Percentiles rank a stretch among this genome's conserved stretches.
Conservation (phyloP, 1,140 invertebrate species). For the Sipha flava region DNA sequence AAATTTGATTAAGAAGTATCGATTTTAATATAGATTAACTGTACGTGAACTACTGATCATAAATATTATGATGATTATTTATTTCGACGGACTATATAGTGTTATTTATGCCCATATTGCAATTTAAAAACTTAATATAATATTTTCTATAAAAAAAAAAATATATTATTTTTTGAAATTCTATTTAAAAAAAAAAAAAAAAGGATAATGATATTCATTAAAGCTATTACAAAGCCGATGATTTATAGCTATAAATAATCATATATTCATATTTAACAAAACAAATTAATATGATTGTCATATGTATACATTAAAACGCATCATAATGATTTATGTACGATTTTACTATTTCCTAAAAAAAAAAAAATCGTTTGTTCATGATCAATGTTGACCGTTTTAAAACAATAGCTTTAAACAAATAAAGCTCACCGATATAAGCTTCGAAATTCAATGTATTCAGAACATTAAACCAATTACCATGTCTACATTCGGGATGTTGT, state of each 20-base stretch:
- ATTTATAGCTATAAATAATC: background rate
- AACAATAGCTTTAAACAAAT: background rate
- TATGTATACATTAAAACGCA: background rate
- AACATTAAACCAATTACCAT: background rate
- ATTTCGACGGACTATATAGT: too few relatives aligned
- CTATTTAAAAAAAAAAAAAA: too few relatives aligned
- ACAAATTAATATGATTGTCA: background rate
- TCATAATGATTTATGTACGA: background rate
- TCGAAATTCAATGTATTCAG: background rate
- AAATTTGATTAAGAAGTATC: too few relatives aligned
- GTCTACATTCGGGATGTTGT: background rate
- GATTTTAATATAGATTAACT: too few relatives aligned
- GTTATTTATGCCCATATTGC: too few relatives aligned
- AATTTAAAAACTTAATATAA: too few relatives aligned
- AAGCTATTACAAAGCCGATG: too few relatives aligned
- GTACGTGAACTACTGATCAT: too few relatives aligned
- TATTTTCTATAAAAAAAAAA: too few relatives aligned
- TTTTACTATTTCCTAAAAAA: background rate
- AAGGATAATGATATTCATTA: too few relatives aligned
- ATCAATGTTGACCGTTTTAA: constrained; percentile 11
- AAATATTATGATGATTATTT: too few relatives aligned
- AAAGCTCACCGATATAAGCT: background rate
- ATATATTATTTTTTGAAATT: too few relatives aligned
- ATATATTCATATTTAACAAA: background rate
- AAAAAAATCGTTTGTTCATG: background rate